These are phyloP conservation scores for Austrofundulus limnaeus DNA, from an alignment of 2,113 vertebrate species.

Conservation along the genomic window DNA sequence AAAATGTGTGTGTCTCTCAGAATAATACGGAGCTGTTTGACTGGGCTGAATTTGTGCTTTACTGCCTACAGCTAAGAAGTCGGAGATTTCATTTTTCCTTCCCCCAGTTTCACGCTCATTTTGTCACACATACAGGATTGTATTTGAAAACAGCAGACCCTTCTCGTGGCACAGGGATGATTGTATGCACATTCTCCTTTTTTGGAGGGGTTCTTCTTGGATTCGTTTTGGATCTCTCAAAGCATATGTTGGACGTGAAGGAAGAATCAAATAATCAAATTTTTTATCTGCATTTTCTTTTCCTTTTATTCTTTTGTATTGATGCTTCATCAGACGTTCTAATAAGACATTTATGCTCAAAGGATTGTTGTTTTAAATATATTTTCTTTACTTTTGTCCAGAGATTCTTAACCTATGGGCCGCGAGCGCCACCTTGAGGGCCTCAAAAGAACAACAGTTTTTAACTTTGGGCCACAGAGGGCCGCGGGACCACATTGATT, in stretches of 20 bases:
- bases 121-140: constrained; percentile 20
- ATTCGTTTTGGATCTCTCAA: constrained; percentile 47
- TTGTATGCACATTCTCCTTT: constrained; percentile 22
- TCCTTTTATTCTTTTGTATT: too few species aligned
- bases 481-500: too few species aligned
- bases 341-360: too few species aligned
- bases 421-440: too few species aligned
- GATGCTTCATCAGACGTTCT: too few species aligned
- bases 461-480: too few species aligned
- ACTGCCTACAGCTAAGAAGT: constrained; percentile 44
- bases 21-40: constrained; percentile 31
- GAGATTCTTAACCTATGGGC: too few species aligned
- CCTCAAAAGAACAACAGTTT: too few species aligned
- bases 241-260: constrained; percentile 22
- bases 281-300: too few species aligned
- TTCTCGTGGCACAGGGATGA: constrained; percentile 24
- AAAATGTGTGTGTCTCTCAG: background rate
- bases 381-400: too few species aligned
- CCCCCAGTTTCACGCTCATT: constrained; percentile 2
- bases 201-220: constrained; percentile 25
- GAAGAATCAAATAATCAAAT: too few species aligned
- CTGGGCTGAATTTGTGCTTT: constrained; percentile 35
- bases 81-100: constrained; percentile 43
- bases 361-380: too few species aligned
- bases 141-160: constrained; percentile 30